Evolutionary conservation across 2,113 vertebrate species (phyloP), one percentile per base, ranked within the genome.

Genomic region (Xiphorhynchus elegans): DNA sequence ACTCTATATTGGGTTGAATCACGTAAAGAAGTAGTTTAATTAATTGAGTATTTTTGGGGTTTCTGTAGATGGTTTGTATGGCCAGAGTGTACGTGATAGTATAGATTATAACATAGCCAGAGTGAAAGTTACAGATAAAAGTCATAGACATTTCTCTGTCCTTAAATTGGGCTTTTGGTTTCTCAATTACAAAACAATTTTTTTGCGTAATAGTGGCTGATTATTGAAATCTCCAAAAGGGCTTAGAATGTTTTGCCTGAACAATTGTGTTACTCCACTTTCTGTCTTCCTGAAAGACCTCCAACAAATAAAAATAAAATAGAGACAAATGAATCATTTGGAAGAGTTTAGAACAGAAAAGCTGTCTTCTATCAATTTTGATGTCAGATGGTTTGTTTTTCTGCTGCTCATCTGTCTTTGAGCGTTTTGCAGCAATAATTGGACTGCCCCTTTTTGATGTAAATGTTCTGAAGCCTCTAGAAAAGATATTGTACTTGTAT

Each of bases 151-250:
- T 79, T 79, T 87, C 37, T 68, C 52, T 75, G n/a, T 74, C 70
- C 59, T 88, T 50, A 77, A 85, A 49, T 91, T 93, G 70, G 85
- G 11, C 37, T 76, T 93, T 91, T 87, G 28, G 19, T 91, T 96
- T 93, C 78, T 85, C 59, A 87, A 67, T 80, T 64, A 28, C 35
- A 50, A 73, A 72, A 33, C n/a, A 89, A 59, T 10, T 55, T 2
- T 47, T 86, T 79, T 59, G 47, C 50, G 59, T 68, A 70, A 46
- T 76, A 74, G 62, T 79, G 46, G 10, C 46, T 82, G 62, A 49
- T 87, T 91, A 69, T 46, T 79, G 69, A 87, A 69, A 33, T 89
- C 29, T 62, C 62, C 39, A 73, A 4, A 29, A 59, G 29, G 26
- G 21, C 29, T 63, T 74, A 40, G 44, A 86, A 47, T 74, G 31